phyloP scores from a whole-genome alignment of 2,888 invertebrate species.

The Archips crataeganus region DNA sequence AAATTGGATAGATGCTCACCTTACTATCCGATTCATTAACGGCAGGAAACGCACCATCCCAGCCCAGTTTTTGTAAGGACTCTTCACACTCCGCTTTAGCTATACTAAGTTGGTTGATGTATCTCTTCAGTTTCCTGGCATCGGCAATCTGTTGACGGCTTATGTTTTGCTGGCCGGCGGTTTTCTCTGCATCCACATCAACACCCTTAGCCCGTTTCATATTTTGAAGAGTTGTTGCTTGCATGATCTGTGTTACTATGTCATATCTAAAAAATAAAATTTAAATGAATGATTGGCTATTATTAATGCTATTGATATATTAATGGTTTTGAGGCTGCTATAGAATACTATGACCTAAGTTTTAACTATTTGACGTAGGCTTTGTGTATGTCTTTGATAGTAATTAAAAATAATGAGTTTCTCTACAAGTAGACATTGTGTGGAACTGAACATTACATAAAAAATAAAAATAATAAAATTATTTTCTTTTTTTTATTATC shows the following conservation, averaged over 20 bases:
- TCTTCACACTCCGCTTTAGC: constrained; percentile 94
- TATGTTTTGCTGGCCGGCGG: constrained; percentile 83
- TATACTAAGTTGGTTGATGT: constrained; percentile 92
- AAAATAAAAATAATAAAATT: no score
- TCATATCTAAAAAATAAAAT: constrained; percentile 87
- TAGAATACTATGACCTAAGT: no score
- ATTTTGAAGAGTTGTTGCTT: constrained; percentile 96
- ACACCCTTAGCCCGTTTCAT: constrained; percentile 94
- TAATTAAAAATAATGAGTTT: no score
- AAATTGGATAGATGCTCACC: constrained; percentile 3
- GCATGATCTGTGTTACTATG: constrained; percentile 96
- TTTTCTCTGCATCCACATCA: constrained; percentile 87
- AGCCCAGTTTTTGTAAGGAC: constrained; percentile 90
- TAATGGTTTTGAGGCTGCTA: no score
- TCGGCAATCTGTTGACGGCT: constrained; percentile 92
- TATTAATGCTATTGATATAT: no score
- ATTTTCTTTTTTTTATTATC: no score
- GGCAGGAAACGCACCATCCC: constrained; percentile 90
- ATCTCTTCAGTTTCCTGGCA: constrained; percentile 93
- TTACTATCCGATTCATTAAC: constrained; percentile 69
- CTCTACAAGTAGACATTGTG: no score
- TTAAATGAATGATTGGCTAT: no score
- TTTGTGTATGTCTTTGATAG: no score
- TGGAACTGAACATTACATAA: no score
- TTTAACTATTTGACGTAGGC: no score